A percentile compares a stretch with the other conserved stretches of the same genome.
Conservation (phyloP, 2,888 invertebrate species). For the Eupithecia inturbata region DNA sequence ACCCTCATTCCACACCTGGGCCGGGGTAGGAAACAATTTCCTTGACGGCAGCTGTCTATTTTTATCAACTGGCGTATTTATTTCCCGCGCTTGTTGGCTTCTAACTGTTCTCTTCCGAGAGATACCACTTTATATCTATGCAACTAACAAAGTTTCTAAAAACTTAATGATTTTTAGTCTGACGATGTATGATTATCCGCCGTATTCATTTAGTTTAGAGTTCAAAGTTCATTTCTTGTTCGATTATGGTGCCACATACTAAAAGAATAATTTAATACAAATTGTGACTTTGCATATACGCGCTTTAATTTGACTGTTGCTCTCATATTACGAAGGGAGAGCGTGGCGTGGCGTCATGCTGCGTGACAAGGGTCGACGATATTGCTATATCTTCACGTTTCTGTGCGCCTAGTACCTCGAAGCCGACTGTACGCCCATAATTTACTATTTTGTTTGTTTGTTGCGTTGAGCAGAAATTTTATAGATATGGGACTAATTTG, state of each 20-base stretch:
- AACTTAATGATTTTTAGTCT: neutral
- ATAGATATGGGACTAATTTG: neutral
- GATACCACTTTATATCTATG: neutral
- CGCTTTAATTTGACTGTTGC: slow-evolving; percentile 11
- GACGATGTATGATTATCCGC: neutral
- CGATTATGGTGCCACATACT: neutral
- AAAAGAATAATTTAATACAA: slow-evolving; percentile 5
- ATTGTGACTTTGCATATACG: neutral
- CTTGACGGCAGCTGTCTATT: slow-evolving; percentile 42
- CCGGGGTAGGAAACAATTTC: slow-evolving; percentile 43
- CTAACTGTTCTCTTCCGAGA: slow-evolving; percentile 21
- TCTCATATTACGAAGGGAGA: slow-evolving; percentile 3
- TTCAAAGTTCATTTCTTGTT: neutral
- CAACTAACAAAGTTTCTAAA: neutral
- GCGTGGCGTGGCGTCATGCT: slow-evolving; percentile 42
- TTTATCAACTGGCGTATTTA: slow-evolving; percentile 43
- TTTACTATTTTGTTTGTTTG: slow-evolving; percentile 1
- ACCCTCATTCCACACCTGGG: slow-evolving; percentile 23
- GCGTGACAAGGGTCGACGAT: slow-evolving; percentile 62
- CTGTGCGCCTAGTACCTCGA: slow-evolving; percentile 36
- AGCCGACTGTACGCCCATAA: slow-evolving; percentile 6
- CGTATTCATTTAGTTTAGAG: neutral
- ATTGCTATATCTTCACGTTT: slow-evolving; percentile 53
- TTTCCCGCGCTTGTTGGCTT: slow-evolving; percentile 34
- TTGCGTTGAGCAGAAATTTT: neutral